These are phyloP conservation scores for Hipparchia semele DNA, from an alignment of 2,888 invertebrate genomes.

Conservation along the genomic window DNA sequence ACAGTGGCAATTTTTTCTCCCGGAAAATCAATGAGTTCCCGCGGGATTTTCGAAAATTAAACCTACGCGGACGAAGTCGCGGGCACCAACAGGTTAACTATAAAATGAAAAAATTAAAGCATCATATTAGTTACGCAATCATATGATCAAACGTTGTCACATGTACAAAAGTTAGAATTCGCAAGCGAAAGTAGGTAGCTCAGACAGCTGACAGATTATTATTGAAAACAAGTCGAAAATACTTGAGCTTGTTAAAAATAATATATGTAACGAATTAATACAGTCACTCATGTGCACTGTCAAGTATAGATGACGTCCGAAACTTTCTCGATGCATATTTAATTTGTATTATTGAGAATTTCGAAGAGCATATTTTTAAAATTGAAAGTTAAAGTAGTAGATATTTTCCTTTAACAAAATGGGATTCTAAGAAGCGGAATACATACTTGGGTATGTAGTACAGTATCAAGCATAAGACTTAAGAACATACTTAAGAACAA, in stretches of 20 bases:
- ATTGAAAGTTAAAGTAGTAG: background rate
- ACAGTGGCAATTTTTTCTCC: too few relatives aligned
- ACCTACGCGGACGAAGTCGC: too few relatives aligned
- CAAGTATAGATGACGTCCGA: constrained; percentile 28
- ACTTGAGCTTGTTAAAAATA: constrained; percentile 33
- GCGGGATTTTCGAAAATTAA: too few relatives aligned
- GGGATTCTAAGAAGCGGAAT: background rate
- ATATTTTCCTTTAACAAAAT: background rate
- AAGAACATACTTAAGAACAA: too few relatives aligned
- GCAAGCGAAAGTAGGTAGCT: constrained; percentile 66
- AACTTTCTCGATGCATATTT: constrained; percentile 35
- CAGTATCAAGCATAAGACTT: background rate
- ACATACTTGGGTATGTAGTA: background rate
- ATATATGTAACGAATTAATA: constrained; percentile 33
- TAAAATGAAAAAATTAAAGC: constrained; percentile 62
- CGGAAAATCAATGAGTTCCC: too few relatives aligned
- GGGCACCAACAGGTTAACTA: background rate
- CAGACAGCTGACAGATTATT: constrained; percentile 36
- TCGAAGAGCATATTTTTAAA: background rate
- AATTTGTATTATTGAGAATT: constrained; percentile 23
- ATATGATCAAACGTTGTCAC: constrained; percentile 35
- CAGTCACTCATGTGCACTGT: constrained; percentile 32
- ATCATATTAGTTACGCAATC: constrained; percentile 41
- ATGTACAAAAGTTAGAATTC: constrained; percentile 55
- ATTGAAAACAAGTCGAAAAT: constrained; percentile 37